Evolutionary conservation across 2,888 invertebrate species (phyloP), one percentile per base, ranked within the genome.

Genomic region (Monochamus alternatus): DNA sequence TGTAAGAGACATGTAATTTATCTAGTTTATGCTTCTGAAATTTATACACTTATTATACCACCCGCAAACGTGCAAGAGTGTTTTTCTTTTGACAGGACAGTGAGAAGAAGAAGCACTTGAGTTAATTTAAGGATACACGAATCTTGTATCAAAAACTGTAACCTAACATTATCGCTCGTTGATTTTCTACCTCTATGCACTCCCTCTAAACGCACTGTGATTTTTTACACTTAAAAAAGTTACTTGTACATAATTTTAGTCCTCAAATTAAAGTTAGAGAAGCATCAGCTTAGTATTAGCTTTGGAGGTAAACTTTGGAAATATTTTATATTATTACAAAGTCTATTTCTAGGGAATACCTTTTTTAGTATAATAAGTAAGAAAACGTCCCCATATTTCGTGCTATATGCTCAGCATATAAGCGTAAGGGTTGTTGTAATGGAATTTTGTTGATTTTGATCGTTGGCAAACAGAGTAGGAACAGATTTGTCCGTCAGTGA

Each of bases 191-290:
- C 44, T 32, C 31, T 55, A 63, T n/a, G 63, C 63, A 71, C 71
- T 38, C 32, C 38, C 47, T 38, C 43, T 52, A 44, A 69, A 62
- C 22, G 62, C 71, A 71, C 71, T 71, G 71, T 71, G 71, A 71
- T 71, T 51, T 51, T 63, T 71, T 63, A 52, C 62, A 51, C 51
- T 44, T 69, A 69, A 30, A 69, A n/a, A 60, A 47, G 44, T 32
- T 68, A 60, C 43, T 44, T 69, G 60, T 69, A 69, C 60, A 69
- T 69, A 66, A 66, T 32, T 65, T 30, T 65, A 65, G 64, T 44
- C 58, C 58, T 30, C 4, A 58, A 22, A 58, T 51, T 22, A 30
- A 65, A 38, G 5, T 38, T 47, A 64, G 8, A 14, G 30, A 22
- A 22, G 9, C 44, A 44, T 44, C 47, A 8, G 47, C 47, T 47